Evolutionary conservation across 2,888 invertebrate species (phyloP).

Genomic region (Diloba caeruleocephala): DNA sequence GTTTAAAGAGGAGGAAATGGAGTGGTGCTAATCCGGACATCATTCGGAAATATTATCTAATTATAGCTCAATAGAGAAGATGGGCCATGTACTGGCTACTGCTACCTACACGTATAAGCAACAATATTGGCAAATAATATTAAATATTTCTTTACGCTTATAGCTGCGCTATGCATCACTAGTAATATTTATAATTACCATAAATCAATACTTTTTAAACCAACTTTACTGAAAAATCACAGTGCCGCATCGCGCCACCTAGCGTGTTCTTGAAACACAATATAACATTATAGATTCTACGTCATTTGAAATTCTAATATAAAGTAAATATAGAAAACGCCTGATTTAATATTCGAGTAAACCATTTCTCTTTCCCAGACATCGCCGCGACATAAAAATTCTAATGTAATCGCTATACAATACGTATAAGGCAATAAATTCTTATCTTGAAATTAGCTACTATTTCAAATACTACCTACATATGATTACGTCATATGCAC

Average conservation of each 20-base stretch:
- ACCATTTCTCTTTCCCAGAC: slow-evolving; percentile 53
- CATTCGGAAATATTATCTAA: no score
- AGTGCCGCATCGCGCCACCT: no score
- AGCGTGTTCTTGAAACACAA: slow-evolving; percentile 25
- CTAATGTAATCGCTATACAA: slow-evolving; percentile 60
- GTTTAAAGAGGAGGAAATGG: no score
- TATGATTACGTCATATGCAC: slow-evolving; percentile 43
- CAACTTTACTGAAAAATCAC: slow-evolving; percentile 7
- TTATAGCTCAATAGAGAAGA: slow-evolving; percentile 13
- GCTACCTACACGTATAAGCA: background rate
- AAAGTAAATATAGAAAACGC: slow-evolving; percentile 48
- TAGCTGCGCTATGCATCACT: background rate
- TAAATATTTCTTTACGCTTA: slow-evolving; percentile 1
- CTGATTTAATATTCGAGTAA: slow-evolving; percentile 51
- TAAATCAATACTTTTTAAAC: slow-evolving; percentile 21
- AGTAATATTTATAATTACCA: slow-evolving; percentile 4
- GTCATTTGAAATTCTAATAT: slow-evolving; percentile 49
- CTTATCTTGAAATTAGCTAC: slow-evolving; percentile 72
- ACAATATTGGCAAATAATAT: slow-evolving; percentile 2
- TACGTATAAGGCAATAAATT: slow-evolving; percentile 63
- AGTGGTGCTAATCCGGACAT: no score
- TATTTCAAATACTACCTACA: slow-evolving; percentile 53
- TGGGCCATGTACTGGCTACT: no score
- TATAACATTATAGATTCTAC: slow-evolving; percentile 31
- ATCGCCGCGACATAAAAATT: slow-evolving; percentile 54